Evolutionary conservation across 2,888 invertebrate species (phyloP).

Genomic region (Agrochola macilenta): DNA sequence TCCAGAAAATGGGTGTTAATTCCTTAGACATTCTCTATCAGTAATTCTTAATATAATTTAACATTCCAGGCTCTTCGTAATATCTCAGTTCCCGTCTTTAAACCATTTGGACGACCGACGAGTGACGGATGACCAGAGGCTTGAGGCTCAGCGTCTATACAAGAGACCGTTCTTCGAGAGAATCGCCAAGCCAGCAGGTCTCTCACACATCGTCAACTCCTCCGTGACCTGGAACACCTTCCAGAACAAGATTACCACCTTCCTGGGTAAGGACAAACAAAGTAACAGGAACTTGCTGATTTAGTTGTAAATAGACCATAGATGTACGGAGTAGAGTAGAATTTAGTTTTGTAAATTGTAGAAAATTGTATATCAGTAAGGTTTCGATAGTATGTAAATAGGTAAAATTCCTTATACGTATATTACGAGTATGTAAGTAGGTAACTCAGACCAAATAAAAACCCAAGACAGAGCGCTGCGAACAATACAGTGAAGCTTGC

Average conservation of each 20-base stretch:
- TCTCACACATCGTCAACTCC: conserved; percentile 78
- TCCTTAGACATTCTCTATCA: too few species aligned
- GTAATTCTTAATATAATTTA: conserved; percentile 72
- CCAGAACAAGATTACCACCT: conserved; percentile 76
- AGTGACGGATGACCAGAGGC: conserved; percentile 92
- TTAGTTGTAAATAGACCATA: conserved; percentile 53
- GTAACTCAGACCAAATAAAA: too few species aligned
- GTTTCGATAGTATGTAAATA: conserved; percentile 9
- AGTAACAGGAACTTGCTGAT: conserved; percentile 77
- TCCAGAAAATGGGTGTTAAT: too few species aligned
- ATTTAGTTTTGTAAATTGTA: conserved; percentile 2
- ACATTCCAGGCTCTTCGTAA: conserved; percentile 92
- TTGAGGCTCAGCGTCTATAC: conserved; percentile 92
- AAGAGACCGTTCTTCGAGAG: conserved; percentile 91
- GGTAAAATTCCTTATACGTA: conserved; percentile 2
- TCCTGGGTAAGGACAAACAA: conserved; percentile 76
- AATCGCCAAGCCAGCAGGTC: conserved; percentile 76
- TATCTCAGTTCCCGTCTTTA: conserved; percentile 93
- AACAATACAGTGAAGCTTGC: too few species aligned
- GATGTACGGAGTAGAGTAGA: neutral
- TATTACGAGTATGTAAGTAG: neutral
- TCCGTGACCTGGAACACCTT: conserved; percentile 80
- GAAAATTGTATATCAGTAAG: conserved; percentile 10
- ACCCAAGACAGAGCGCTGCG: too few species aligned
- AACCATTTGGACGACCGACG: conserved; percentile 93